Evolutionary conservation across 2,797 vertebrate genomes (phyloP).

Genomic region (Clarias pachynema): DNA sequence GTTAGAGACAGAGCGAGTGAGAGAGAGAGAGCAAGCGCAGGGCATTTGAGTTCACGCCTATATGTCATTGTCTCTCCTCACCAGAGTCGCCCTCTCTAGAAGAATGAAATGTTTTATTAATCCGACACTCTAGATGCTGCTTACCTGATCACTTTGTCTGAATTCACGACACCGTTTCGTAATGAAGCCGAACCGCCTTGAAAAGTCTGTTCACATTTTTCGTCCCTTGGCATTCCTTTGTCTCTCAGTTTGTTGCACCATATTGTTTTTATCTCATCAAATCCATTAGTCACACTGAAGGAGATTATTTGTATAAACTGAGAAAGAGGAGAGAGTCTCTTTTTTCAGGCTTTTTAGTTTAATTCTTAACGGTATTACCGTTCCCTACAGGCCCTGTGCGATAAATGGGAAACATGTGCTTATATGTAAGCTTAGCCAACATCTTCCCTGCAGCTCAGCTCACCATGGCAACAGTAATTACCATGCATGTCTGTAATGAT

Average conservation of each 20-base stretch:
- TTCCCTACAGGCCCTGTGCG: conserved; percentile 53
- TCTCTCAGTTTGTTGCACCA: conserved; percentile 5
- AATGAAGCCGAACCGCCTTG: background rate
- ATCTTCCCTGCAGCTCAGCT: conserved; percentile 52
- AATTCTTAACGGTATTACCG: conserved; percentile 53
- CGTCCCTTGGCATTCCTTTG: background rate
- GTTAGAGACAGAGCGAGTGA: conserved; percentile 56
- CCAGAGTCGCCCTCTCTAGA: background rate
- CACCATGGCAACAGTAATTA: conserved; percentile 56
- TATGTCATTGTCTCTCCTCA: conserved; percentile 42
- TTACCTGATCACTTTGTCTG: background rate
- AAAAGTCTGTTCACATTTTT: conserved; percentile 1
- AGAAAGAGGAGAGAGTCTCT: conserved; percentile 33
- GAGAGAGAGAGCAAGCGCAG: conserved; percentile 30
- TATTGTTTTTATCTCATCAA: conserved; percentile 42
- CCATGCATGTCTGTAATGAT: conserved; percentile 47
- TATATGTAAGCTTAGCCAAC: conserved; percentile 57
- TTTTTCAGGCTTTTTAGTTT: conserved; percentile 44
- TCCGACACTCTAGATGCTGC: conserved; percentile 20
- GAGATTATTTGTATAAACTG: conserved; percentile 39
- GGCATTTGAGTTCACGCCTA: conserved; percentile 50
- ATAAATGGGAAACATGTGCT: conserved; percentile 63
- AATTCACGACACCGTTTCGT: background rate
- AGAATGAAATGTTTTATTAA: conserved; percentile 14
- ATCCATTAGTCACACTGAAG: conserved; percentile 41